Base-by-base conservation (phyloP, 2,113 vertebrate genomes). In the Thermophis baileyi region DNA sequence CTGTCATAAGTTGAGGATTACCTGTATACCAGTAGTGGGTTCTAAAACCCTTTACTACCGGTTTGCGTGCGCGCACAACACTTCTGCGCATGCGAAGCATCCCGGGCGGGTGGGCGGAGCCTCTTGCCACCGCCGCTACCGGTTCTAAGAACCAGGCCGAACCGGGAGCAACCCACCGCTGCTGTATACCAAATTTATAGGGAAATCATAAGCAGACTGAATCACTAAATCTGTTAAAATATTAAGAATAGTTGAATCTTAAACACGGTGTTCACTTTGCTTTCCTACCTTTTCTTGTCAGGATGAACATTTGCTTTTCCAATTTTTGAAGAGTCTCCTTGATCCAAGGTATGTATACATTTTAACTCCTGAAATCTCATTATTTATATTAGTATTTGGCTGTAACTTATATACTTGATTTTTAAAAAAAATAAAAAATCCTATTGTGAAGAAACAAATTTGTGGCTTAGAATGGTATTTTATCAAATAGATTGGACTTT, bases 321-420 rank as follows among this genome's bases (percentile, higher is more conserved):
- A 97, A 92, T 99, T 99, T 97, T 97, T 99, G 96, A 98, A 95
- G 94, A 98, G 97, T 94, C 98, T 99, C 74, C 98, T 99, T 94
- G 98, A 99, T 95, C 98, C 98, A 0, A 98, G 98, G 99, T 99
- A 98, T 40, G 97, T 97, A 92, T 89, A n/a, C 35, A 92, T 94
- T 44, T 51, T 51, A 46, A 24, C 89, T 54, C 88, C 93, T 87
- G 51, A 93, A 95, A 90, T 0, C 0, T 10, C 18, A 1, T 1
- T 91, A 91, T 11, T 89, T 87, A 53, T 27, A 1, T 85, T 0
- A 74, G 27, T 30, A 20, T n/a, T 30, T 88, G 18, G 18, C 1
- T 87, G 11, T 24, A 50, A 35, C 20, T 24, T 69, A 69, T 69
- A 69, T n/a, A n/a, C 3, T 92, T 92, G 40, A 46, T 24, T 49